Conservation (phyloP, 2,797 vertebrate species). For the Psittacula derbiana region DNA sequence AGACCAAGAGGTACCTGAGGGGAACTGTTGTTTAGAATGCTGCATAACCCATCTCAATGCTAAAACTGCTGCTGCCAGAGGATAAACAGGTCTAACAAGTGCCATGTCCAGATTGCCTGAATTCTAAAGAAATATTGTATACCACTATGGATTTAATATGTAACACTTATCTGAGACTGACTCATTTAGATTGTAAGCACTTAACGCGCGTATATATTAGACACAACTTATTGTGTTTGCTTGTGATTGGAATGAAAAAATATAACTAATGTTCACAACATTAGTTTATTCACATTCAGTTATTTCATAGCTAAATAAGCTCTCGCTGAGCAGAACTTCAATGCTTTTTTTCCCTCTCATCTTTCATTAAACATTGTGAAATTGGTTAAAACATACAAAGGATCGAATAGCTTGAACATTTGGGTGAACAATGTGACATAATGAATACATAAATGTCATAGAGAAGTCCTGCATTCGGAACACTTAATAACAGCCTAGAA, state of each 20-base stretch:
- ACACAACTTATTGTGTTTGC: background rate
- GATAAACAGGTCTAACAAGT: background rate
- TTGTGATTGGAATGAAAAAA: background rate
- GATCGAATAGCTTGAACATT: background rate
- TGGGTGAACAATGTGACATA: background rate
- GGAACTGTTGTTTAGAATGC: background rate
- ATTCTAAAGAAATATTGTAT: background rate
- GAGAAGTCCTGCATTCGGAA: background rate
- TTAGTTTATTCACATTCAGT: background rate
- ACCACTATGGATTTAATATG: background rate
- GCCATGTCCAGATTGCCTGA: background rate
- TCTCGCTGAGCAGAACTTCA: background rate
- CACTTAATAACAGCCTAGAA: background rate
- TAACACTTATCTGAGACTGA: background rate
- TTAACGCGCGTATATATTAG: background rate
- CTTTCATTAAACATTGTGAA: background rate
- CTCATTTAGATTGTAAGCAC: background rate
- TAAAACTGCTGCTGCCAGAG: background rate
- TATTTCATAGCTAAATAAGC: background rate
- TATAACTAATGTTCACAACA: background rate
- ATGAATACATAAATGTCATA: background rate
- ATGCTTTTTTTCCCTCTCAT: fast-evolving
- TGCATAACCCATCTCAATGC: background rate
- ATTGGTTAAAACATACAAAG: background rate
- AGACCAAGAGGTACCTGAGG: background rate